Conservation (phyloP, 1,140 invertebrate genomes). For the Copidosoma floridanum region DNA sequence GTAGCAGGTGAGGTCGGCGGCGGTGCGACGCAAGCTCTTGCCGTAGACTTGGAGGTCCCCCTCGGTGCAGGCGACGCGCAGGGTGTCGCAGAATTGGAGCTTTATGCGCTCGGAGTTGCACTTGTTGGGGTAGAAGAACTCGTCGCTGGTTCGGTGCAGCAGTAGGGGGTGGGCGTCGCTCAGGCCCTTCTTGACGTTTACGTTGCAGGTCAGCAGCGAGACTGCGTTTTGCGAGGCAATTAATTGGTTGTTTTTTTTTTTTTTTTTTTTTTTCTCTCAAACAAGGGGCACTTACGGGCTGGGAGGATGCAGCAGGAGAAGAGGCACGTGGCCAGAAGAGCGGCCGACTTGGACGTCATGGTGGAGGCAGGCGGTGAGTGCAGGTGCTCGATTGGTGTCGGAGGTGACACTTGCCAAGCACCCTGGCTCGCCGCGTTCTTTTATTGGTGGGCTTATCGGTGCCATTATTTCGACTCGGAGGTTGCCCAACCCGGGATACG, state of each 20-base stretch:
- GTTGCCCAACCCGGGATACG: slow-evolving; percentile 2
- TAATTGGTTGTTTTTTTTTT: background rate
- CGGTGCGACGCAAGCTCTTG: background rate
- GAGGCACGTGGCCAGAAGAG: background rate
- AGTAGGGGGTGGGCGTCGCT: background rate
- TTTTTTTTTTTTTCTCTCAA: background rate
- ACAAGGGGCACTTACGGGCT: slow-evolving; percentile 14
- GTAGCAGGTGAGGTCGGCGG: slow-evolving; percentile 10
- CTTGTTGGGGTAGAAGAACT: slow-evolving; percentile 10
- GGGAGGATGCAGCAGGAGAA: background rate
- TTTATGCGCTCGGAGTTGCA: background rate
- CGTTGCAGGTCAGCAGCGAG: slow-evolving; percentile 1
- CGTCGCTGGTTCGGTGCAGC: background rate
- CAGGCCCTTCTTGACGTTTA: background rate
- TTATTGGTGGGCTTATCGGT: slow-evolving; percentile 19
- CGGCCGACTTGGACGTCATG: slow-evolving; percentile 2
- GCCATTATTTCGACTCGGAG: background rate
- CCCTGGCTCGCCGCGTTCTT: background rate
- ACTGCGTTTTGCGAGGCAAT: background rate
- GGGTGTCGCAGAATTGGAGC: background rate
- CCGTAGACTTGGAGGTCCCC: background rate
- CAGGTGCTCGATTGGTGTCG: background rate
- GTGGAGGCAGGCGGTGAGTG: background rate
- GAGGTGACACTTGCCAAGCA: background rate
- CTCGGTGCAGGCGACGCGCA: slow-evolving; percentile 7